Conservation (phyloP, 2,797 vertebrate species). For the Mareca strepera region DNA sequence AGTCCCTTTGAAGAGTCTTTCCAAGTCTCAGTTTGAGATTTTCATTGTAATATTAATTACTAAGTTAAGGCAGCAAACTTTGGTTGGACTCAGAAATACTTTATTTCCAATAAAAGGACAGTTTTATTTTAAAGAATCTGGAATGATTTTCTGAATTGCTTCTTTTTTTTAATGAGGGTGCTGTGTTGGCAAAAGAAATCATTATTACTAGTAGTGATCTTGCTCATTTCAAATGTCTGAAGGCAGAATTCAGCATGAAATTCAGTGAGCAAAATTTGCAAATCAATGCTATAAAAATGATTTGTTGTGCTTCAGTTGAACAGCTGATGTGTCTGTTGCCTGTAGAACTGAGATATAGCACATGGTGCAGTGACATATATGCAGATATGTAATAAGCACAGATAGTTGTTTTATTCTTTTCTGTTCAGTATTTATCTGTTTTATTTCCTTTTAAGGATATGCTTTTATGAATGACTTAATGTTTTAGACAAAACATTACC, state of each 20-base stretch:
- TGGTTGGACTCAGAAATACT: background rate
- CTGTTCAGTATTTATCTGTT: background rate
- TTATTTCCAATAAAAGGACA: background rate
- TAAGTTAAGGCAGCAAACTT: background rate
- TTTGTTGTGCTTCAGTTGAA: background rate
- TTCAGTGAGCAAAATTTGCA: conserved; percentile 35
- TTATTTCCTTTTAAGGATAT: background rate
- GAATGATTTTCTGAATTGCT: conserved; percentile 10
- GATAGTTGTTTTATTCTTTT: background rate
- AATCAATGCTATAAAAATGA: conserved; percentile 8
- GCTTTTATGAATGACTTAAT: background rate
- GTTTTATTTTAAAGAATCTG: conserved; percentile 17
- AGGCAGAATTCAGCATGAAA: background rate
- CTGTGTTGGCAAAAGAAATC: background rate
- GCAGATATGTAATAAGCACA: background rate
- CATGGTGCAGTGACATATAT: background rate
- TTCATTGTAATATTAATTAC: background rate
- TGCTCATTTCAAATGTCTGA: conserved; percentile 22
- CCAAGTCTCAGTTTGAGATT: background rate
- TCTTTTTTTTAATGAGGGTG: background rate
- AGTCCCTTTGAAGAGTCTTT: background rate
- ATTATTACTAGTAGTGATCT: background rate
- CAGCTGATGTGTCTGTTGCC: background rate
- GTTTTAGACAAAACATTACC: background rate
- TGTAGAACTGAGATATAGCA: background rate